Percentiles rank a stretch among this genome's conserved stretches.
These are phyloP conservation scores for Sitta carolinensis DNA, from an alignment of 2,797 vertebrate genomes.

Conservation along the genomic window DNA sequence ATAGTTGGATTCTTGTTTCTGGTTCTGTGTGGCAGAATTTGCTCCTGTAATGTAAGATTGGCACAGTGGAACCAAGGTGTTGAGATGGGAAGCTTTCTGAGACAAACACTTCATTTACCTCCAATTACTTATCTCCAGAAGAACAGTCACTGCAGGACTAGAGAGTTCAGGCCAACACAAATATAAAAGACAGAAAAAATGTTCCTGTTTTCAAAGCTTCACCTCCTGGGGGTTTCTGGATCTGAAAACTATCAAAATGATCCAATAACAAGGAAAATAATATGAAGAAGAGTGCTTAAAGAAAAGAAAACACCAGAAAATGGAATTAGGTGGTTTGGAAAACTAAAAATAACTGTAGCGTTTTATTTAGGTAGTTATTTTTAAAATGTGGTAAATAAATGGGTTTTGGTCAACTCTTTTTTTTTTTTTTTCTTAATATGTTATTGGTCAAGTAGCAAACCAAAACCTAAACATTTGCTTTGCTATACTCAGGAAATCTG, in stretches of 20 bases:
- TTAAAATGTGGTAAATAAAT: slow-evolving; percentile 26
- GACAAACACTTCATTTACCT: neutral
- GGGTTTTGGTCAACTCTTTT: neutral
- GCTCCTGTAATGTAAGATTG: fast-evolving
- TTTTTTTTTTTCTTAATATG: neutral
- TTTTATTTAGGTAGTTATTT: slow-evolving; percentile 39
- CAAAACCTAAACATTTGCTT: slow-evolving; percentile 21
- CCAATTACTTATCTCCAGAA: neutral
- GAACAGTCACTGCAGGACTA: neutral
- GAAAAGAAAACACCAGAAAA: neutral
- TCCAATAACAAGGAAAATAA: neutral
- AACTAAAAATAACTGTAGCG: neutral
- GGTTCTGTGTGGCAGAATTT: neutral
- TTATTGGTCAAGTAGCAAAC: slow-evolving; percentile 22
- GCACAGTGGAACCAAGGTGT: neutral
- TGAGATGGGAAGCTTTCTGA: neutral
- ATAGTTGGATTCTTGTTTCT: neutral
- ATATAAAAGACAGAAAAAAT: neutral
- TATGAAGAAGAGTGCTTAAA: slow-evolving; percentile 1
- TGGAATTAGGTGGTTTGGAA: neutral
- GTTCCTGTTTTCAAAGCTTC: slow-evolving; percentile 1
- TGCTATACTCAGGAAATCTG: slow-evolving; percentile 15
- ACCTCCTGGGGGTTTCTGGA: neutral
- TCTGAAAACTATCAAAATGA: neutral
- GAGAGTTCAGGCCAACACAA: neutral